Evolutionary conservation across 2,797 vertebrate genomes (phyloP).

Genomic region (Caiman crocodilus): DNA sequence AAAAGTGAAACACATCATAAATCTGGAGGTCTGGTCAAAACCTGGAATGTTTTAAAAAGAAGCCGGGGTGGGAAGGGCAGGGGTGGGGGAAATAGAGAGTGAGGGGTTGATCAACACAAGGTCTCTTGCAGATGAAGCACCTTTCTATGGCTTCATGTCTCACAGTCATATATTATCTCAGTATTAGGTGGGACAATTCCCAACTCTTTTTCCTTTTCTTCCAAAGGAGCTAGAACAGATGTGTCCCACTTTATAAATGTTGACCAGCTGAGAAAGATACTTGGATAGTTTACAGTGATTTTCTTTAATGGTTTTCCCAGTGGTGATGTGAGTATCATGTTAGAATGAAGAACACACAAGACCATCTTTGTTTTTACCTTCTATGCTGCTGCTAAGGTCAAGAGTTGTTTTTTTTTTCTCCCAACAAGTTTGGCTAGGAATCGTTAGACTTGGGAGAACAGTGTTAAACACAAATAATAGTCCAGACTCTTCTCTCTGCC

Average conservation of each 20-base stretch:
- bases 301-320: neutral
- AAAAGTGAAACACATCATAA: slow-evolving; percentile 46
- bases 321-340: fast-evolving
- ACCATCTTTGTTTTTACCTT: neutral
- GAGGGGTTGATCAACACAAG: neutral
- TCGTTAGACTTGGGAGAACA: fast-evolving
- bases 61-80: neutral
- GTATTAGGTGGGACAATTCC: neutral
- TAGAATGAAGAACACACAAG: neutral
- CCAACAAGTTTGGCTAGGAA: neutral
- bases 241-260: slow-evolving; percentile 29
- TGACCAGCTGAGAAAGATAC: slow-evolving; percentile 37
- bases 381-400: neutral
- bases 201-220: neutral
- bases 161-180: neutral
- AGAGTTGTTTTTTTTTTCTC: neutral
- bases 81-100: neutral
- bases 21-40: slow-evolving; percentile 55
- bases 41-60: slow-evolving; percentile 51
- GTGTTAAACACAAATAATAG: neutral
- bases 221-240: slow-evolving; percentile 51
- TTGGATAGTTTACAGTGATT: neutral
- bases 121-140: fast-evolving
- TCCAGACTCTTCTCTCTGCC: fast-evolving
- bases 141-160: fast-evolving